Evolutionary conservation across 1,140 invertebrate genomes (phyloP), one percentile per base, ranked within the genome.

Genomic region (Drosophila athabasca): DNA sequence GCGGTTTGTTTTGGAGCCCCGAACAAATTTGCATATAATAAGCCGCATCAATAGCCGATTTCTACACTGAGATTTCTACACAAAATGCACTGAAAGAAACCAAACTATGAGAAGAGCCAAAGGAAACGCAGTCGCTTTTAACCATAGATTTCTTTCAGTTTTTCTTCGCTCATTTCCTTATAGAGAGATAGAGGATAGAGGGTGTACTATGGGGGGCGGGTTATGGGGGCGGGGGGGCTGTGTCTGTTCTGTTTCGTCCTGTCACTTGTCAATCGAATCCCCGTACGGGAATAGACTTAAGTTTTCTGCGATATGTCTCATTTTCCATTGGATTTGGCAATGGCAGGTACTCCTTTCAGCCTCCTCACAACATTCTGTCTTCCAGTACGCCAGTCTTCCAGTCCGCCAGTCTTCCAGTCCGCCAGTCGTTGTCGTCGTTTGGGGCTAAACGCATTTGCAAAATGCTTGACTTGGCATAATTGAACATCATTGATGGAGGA

Each of bases 11-110:
- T 75, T 71, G 43, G 79, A 65, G 60, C 70, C 11, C 11, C 35
- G 17, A 39, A 39, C 11, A 5, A 90, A 90, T 90, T 90, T 90
- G 88, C 88, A 90, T 90, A 90, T 90, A 90, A 90, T 90, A 88
- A 90, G 79, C 82, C 88, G 80, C 83, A 90, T 90, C 88, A 84
- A 90, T 90, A 78, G 80, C 62, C 60, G 83, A 70, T 69, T 70
- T 87, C 74, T 66, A 54, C 43, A 45, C 79, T 45, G 74, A 76
- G 82, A 87, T 87, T 87, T 77, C 22, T 26, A 43, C 69, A 29
- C 62, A 4, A 11, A 35, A 22, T 44, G 50, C 68, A 81, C 83
- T 57, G n/a, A 41, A 29, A 43, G 9, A 53, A 59, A 49, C 6
- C 17, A 5, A 54, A 26, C 0, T 1, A 6, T 6, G 8, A 3